Conservation (phyloP, 1,140 invertebrate genomes). For the Drosophila simulans region DNA sequence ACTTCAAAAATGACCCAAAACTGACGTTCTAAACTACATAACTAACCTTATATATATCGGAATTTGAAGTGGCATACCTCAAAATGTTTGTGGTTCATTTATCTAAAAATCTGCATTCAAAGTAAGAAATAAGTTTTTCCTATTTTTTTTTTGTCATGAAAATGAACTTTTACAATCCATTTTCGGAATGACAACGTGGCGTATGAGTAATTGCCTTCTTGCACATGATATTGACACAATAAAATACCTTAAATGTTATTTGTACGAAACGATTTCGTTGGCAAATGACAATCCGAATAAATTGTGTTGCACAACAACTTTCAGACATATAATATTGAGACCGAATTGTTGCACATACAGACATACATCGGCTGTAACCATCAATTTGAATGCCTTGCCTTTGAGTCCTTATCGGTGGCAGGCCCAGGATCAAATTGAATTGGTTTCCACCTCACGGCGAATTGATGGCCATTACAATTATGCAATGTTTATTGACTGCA, state of each 20-base stretch:
- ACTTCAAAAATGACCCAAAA: too few species aligned
- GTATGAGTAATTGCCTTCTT: too few species aligned
- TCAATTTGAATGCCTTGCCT: neutral
- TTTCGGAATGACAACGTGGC: too few species aligned
- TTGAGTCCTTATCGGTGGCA: neutral
- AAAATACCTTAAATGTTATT: neutral
- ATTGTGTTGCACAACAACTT: neutral
- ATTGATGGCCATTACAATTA: conserved; percentile 17
- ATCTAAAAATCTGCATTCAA: too few species aligned
- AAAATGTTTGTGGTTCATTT: too few species aligned
- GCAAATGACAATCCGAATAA: neutral
- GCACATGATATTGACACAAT: neutral
- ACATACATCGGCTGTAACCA: neutral
- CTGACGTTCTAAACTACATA: too few species aligned
- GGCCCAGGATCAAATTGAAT: neutral
- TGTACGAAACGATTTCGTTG: neutral
- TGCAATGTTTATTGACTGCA: conserved; percentile 39
- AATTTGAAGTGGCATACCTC: too few species aligned
- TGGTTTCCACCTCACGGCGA: neutral
- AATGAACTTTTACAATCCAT: neutral
- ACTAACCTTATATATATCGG: too few species aligned
- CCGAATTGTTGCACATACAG: too few species aligned
- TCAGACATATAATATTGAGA: too few species aligned
- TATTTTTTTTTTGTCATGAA: too few species aligned
- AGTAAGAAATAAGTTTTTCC: too few species aligned